Percentiles rank a stretch among this genome's conserved stretches.
These are phyloP conservation scores for Beroe forskalii DNA, from an alignment of 37 sponge, comb jelly and placozoan species.

Conservation along the genomic window DNA sequence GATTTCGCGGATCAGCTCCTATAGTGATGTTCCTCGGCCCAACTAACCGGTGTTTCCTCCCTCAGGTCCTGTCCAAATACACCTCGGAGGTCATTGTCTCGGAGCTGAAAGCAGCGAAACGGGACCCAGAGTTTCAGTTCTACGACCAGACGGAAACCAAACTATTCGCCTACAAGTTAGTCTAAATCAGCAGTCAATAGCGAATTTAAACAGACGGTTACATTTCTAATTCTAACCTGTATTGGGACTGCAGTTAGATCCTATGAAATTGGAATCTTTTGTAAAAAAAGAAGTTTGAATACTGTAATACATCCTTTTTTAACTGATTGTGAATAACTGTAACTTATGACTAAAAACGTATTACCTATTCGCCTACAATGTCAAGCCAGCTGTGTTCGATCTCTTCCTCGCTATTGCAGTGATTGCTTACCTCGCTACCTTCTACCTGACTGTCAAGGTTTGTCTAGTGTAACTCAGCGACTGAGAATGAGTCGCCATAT, in stretches of 20 bases:
- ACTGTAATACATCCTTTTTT: no score
- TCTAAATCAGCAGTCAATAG: background rate
- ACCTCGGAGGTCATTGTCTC: conserved; percentile 31
- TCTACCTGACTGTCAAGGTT: conserved; percentile 77
- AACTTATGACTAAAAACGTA: no score
- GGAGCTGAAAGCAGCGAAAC: conserved; percentile 41
- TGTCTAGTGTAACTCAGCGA: conserved; percentile 18
- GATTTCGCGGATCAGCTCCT: no score
- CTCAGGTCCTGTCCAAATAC: conserved; percentile 36
- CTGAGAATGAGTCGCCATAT: background rate
- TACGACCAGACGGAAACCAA: conserved; percentile 71
- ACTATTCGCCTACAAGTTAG: conserved; percentile 82
- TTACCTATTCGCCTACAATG: no score
- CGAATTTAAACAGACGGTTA: no score
- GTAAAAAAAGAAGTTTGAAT: no score
- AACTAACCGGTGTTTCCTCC: no score
- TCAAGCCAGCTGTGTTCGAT: conserved; percentile 95
- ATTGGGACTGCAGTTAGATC: no score
- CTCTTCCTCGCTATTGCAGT: conserved; percentile 83
- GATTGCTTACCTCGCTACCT: conserved; percentile 70
- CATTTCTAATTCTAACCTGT: no score
- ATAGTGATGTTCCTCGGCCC: no score
- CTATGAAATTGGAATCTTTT: no score
- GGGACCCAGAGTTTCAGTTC: conserved; percentile 84
- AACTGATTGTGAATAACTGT: no score